Evolutionary conservation across 2,113 vertebrate genomes (phyloP).

Genomic region (Otocyon megalotis): DNA sequence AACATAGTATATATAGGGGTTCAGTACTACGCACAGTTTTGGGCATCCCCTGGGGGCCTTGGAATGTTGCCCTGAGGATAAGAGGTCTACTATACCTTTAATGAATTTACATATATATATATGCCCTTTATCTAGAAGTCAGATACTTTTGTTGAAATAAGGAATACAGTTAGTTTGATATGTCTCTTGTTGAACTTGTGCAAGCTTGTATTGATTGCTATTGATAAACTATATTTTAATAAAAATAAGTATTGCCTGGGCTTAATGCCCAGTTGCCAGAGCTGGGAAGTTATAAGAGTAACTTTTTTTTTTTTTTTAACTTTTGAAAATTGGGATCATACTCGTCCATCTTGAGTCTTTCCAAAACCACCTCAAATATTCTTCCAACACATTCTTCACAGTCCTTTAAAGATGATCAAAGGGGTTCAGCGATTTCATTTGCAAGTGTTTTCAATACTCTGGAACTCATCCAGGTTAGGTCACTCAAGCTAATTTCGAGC

Average conservation of each 20-base stretch:
- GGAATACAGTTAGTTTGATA: neutral
- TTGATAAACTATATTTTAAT: conserved; percentile 44
- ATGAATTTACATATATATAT: neutral
- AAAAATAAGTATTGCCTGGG: neutral
- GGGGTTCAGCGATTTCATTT: neutral
- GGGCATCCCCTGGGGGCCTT: neutral
- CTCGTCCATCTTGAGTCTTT: neutral
- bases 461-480: neutral
- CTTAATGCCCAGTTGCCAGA: neutral
- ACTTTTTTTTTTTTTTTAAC: neutral
- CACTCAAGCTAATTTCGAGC: neutral
- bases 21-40: neutral
- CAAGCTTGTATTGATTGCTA: neutral
- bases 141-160: neutral
- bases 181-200: conserved; percentile 14
- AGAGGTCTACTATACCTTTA: neutral
- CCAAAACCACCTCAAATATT: neutral
- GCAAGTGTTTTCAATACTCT: neutral
- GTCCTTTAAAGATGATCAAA: neutral
- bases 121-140: neutral
- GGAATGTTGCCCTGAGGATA: neutral
- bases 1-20: too few species aligned
- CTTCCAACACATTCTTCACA: neutral
- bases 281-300: neutral
- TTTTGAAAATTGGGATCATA: conserved; percentile 10